These are phyloP conservation scores for Autographa gamma DNA, from an alignment of 2,888 invertebrate genomes.

Conservation along the genomic window DNA sequence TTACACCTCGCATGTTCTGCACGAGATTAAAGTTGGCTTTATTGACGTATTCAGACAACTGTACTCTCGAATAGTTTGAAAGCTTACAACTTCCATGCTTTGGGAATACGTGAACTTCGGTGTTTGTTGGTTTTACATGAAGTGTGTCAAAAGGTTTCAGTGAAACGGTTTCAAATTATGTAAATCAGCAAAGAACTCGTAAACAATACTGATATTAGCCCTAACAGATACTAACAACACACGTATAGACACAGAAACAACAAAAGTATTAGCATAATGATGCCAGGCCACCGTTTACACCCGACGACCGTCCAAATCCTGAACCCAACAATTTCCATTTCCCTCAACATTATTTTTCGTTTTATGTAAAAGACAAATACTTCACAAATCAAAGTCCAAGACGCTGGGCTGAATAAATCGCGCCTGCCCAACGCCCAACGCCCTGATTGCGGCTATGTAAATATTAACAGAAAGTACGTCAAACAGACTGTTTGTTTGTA, in stretches of 20 bases:
- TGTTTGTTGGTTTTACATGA: slow-evolving; percentile 7
- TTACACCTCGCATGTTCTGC: slow-evolving; percentile 58
- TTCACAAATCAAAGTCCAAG: slow-evolving; percentile 66
- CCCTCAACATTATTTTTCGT: slow-evolving; percentile 51
- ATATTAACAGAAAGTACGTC: slow-evolving; percentile 54
- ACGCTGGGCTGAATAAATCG: slow-evolving; percentile 66
- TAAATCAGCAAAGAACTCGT: neutral
- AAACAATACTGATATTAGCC: neutral
- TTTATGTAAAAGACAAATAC: slow-evolving; percentile 64
- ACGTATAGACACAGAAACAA: slow-evolving; percentile 1
- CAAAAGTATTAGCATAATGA: slow-evolving; percentile 2
- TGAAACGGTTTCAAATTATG: neutral
- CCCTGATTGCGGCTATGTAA: slow-evolving; percentile 59
- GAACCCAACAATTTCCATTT: slow-evolving; percentile 33
- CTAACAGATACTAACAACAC: neutral
- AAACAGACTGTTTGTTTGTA: slow-evolving; percentile 53
- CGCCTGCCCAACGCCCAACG: slow-evolving; percentile 46
- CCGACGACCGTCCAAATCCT: neutral
- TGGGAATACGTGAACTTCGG: slow-evolving; percentile 1
- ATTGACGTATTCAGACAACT: slow-evolving; percentile 44
- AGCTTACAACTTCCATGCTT: slow-evolving; percentile 13
- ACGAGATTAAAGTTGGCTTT: slow-evolving; percentile 56
- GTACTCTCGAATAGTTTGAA: slow-evolving; percentile 28
- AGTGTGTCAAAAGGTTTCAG: neutral
- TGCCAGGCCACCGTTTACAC: neutral